Base-by-base conservation (phyloP, 1,140 invertebrate genomes). In the Tribolium madens region DNA sequence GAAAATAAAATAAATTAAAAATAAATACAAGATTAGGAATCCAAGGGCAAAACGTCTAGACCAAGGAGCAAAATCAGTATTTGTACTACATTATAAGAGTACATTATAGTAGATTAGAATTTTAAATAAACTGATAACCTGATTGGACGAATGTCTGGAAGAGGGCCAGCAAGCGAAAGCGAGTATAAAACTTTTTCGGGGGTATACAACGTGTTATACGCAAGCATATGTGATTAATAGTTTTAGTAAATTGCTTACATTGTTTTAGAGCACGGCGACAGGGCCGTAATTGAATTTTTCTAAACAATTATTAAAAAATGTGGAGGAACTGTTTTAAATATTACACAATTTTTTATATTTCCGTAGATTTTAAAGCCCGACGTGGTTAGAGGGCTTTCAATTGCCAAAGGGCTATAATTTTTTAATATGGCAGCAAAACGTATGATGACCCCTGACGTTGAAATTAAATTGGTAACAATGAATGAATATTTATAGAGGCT, bases 81-180 rank as follows among this genome's bases (percentile, higher is more conserved):
- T 75, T 72, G 73, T 21, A 64, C 73, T 48, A 71, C 68, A 75
- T 64, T 76, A 10, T 68, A 31, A 52, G 33, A 68, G 42, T 73
- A 80, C 73, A 80, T 81, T 81, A 81, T 76, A 81, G 81, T 80
- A 76, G 81, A 53, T 81, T 81, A 79, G 60, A 81, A 79, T 80
- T 79, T 80, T 47, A 80, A 79, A 68, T 77, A 74, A 71, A 77
- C 47, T 33, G 36, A 71, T 68, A 47, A 60, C 47, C 57, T 73
- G 75, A 75, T 80, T 76, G 57, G 79, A 53, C 14, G 10, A 69
- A 42, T 57, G 60, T 9, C 60, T 81, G 81, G 75, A 75, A 15
- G 3, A n/a, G 13, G 60, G 73, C 81, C 81, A 81, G 77, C 17
- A 42, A 36, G 13, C 64, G 81, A 81, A 81, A 81, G 73, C 79